phyloP scores from a whole-genome alignment of 2,113 vertebrate genomes.

The Alethe diademata region DNA sequence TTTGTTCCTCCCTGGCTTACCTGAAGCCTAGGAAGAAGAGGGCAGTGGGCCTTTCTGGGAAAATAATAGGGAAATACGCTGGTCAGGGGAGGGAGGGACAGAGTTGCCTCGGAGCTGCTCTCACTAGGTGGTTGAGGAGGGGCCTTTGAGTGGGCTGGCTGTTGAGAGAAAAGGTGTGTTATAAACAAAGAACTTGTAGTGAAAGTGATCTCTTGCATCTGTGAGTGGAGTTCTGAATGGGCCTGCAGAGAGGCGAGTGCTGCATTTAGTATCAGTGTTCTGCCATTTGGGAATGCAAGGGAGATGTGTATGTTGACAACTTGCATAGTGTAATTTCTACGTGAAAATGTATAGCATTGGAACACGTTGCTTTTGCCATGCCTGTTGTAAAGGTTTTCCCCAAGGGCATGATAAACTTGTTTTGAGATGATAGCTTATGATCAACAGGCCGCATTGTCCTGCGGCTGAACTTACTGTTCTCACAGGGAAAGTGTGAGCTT shows the following conservation, averaged over 20 bases:
- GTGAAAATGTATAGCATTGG: neutral
- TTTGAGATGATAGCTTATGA: neutral
- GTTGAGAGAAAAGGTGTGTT: neutral
- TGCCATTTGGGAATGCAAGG: neutral
- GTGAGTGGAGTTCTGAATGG: neutral
- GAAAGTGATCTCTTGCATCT: neutral
- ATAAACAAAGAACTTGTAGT: neutral
- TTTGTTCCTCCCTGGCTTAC: neutral
- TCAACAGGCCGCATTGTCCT: neutral
- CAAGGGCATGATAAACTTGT: neutral
- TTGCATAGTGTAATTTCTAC: neutral
- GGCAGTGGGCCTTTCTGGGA: neutral
- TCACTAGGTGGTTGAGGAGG: neutral
- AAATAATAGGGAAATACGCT: neutral
- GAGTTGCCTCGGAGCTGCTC: neutral
- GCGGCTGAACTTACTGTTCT: neutral
- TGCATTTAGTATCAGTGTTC: neutral
- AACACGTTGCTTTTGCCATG: accelerated
- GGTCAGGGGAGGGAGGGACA: neutral
- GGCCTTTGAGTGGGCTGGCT: neutral
- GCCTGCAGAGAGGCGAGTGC: neutral
- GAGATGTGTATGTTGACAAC: neutral
- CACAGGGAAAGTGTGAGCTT: neutral
- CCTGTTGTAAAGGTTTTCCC: neutral
- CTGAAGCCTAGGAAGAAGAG: neutral